Conservation (phyloP, 2,113 vertebrate species). For the Casuarius casuarius region DNA sequence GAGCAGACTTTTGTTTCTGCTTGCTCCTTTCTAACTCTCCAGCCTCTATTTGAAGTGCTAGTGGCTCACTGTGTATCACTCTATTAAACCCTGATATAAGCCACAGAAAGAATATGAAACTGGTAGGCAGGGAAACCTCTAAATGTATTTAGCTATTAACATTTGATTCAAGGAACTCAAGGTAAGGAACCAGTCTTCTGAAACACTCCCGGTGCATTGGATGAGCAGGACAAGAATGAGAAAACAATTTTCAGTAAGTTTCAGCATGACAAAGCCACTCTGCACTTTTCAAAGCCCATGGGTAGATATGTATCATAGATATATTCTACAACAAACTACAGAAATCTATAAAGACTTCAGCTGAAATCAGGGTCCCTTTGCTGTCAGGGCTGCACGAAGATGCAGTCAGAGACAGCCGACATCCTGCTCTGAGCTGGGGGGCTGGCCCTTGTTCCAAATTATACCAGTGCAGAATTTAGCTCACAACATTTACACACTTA, state of each 20-base stretch:
- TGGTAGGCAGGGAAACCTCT: background rate
- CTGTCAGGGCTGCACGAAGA: background rate
- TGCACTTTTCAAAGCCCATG: background rate
- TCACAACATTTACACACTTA: background rate
- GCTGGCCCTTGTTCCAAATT: too few relatives aligned
- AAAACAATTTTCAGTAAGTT: background rate
- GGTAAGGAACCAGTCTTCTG: background rate
- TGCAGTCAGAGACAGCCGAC: background rate
- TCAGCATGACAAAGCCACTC: background rate
- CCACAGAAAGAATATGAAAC: background rate
- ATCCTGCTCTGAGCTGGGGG: too few relatives aligned
- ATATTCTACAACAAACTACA: background rate
- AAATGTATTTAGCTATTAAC: background rate
- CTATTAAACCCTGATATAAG: background rate
- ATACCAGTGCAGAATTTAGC: background rate
- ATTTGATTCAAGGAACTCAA: background rate
- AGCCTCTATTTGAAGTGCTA: background rate
- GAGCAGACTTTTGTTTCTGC: constrained; percentile 44
- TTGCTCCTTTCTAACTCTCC: background rate
- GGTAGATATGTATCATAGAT: background rate
- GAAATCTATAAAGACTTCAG: background rate
- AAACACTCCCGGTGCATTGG: background rate
- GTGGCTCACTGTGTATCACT: background rate
- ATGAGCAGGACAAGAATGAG: constrained; percentile 18
- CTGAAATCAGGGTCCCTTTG: background rate